Conservation (phyloP, 2,888 invertebrate species). For the Acronicta aceris region DNA sequence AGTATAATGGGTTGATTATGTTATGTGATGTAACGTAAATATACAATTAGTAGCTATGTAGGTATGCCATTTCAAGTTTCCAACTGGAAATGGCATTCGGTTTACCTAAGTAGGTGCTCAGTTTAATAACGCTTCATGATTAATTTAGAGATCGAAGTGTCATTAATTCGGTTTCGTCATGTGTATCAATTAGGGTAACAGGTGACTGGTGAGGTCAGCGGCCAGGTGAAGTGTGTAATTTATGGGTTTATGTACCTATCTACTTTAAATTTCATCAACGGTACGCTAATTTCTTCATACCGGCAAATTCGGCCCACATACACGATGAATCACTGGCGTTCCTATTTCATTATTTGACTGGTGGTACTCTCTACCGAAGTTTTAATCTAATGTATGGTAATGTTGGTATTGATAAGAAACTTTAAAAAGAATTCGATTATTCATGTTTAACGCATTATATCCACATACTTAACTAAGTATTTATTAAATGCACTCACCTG, state of each 20-base stretch:
- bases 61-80: too few species aligned
- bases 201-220: constrained; percentile 18
- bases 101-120: not conserved
- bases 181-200: not conserved
- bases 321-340: constrained; percentile 36
- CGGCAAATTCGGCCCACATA: constrained; percentile 2
- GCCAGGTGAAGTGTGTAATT: constrained; percentile 32
- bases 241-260: constrained; percentile 3
- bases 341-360: not conserved
- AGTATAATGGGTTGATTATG: too few species aligned
- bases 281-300: constrained; percentile 16
- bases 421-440: too few species aligned
- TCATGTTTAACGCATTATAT: too few species aligned
- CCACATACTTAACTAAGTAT: too few species aligned
- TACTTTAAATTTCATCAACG: not conserved
- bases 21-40: too few species aligned
- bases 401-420: not conserved
- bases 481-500: too few species aligned
- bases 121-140: constrained; percentile 1
- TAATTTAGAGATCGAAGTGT: constrained; percentile 6
- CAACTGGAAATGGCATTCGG: too few species aligned
- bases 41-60: too few species aligned
- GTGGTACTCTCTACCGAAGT: not conserved
- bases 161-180: constrained; percentile 22
- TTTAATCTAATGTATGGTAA: too few species aligned